Evolutionary conservation across 2,113 vertebrate species (phyloP).

Genomic region (Toxotes chatareus): DNA sequence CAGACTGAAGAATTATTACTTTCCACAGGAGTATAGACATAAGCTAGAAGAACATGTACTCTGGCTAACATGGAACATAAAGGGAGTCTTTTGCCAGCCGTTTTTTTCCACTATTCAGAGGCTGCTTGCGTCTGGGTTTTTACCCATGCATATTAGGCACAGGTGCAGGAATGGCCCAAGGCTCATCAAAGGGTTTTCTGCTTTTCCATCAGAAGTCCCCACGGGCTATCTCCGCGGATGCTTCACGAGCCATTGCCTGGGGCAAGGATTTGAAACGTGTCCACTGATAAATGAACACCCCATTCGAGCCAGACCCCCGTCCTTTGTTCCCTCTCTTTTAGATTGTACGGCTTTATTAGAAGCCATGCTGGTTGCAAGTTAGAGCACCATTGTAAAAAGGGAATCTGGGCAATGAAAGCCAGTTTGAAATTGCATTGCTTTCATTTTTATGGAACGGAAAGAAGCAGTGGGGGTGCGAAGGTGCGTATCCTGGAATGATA

Average conservation of each 20-base stretch:
- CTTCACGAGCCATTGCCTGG: conserved; percentile 65
- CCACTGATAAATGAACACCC: conserved; percentile 78
- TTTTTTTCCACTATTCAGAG: conserved; percentile 29
- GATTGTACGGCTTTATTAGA: conserved; percentile 73
- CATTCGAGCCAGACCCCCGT: conserved; percentile 45
- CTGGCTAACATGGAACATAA: conserved; percentile 23
- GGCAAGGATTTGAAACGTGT: conserved; percentile 75
- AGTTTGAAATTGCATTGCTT: conserved; percentile 53
- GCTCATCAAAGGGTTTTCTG: conserved; percentile 69
- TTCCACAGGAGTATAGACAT: background rate
- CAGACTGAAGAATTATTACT: conserved; percentile 1
- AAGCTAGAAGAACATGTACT: conserved; percentile 10
- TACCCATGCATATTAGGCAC: conserved; percentile 68
- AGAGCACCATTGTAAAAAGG: conserved; percentile 39
- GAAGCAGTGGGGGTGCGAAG: conserved; percentile 9
- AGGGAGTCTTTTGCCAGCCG: conserved; percentile 6
- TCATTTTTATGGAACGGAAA: conserved; percentile 59
- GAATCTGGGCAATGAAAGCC: conserved; percentile 52
- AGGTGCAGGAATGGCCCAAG: conserved; percentile 66
- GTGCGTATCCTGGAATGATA: conserved; percentile 22
- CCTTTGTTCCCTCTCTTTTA: conserved; percentile 64
- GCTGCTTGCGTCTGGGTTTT: conserved; percentile 56
- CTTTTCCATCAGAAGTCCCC: conserved; percentile 64
- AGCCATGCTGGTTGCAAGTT: conserved; percentile 51
- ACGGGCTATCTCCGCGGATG: conserved; percentile 53